phyloP scores from a whole-genome alignment of 1,140 invertebrate genomes.

The Belonocnema kinseyi region DNA sequence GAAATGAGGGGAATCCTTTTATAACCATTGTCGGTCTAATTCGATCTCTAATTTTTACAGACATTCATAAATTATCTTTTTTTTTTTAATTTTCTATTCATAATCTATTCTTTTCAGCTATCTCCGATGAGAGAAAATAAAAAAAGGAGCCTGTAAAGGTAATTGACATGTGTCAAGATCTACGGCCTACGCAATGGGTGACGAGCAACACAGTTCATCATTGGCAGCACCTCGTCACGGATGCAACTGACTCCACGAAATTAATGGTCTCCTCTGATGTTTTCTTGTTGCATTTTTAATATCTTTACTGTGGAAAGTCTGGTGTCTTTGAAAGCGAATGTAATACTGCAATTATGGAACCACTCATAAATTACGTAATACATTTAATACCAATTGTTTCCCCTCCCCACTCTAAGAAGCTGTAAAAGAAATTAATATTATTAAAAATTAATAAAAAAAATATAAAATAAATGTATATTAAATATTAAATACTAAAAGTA shows the following conservation, averaged over 20 bases:
- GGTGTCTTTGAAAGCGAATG: neutral
- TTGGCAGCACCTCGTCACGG: conserved; percentile 55
- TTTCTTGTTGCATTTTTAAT: conserved; percentile 60
- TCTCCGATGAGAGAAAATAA: conserved; percentile 34
- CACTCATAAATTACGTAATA: no score
- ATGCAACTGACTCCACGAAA: conserved; percentile 62
- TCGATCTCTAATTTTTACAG: neutral
- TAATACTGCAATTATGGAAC: neutral
- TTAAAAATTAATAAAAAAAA: no score
- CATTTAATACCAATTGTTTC: no score
- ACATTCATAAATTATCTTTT: conserved; percentile 52
- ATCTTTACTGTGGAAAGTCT: conserved; percentile 48
- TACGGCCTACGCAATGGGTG: conserved; percentile 60
- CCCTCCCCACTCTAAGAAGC: no score
- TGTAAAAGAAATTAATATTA: no score
- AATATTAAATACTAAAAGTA: no score
- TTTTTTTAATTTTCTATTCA: conserved; percentile 53
- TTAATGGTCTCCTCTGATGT: conserved; percentile 68
- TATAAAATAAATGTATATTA: no score
- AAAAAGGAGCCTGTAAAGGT: conserved; percentile 60
- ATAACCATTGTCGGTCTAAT: neutral
- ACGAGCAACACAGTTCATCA: conserved; percentile 63
- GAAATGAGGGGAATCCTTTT: no score
- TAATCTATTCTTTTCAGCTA: conserved; percentile 32
- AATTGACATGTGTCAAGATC: conserved; percentile 55